Evolutionary conservation across 2,888 invertebrate species (phyloP), one percentile per base, ranked within the genome.

Genomic region (Drosophila histrio): DNA sequence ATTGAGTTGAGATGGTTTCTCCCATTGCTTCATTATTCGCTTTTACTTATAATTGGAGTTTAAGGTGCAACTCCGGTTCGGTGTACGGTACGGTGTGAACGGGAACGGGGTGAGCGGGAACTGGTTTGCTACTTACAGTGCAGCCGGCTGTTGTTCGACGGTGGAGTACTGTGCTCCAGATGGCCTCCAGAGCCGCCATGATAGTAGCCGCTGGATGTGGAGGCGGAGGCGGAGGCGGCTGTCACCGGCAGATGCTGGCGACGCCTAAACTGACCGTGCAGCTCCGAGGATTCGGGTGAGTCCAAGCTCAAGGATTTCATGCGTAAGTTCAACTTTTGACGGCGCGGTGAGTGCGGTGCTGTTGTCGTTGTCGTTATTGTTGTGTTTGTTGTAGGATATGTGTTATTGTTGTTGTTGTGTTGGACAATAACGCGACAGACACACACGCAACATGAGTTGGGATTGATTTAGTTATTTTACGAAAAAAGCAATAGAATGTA

Each of bases 271-370:
- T 95, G 95, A 34, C 94, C 95, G 90, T 95, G 95, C 89, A 94
- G 92, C 91, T 97, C 97, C 68, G 96, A 95, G 87, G 97, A 97
- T 92, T 98, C 98, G 72, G 98, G 98, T 28, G 98, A 98, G 92
- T 98, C 98, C 94, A 98, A 93, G 71, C 98, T 98, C 89, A 98
- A 95, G 92, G 98, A 98, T 94, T 99, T 98, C 98, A 98, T 98
- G 92, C 98, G 95, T 92, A 98, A 95, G 93, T 98, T 98, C 93
- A 98, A 94, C 93, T 98, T 97, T 94, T 98, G 97, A 72, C 97
- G 95, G 91, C 98, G 95, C 90, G 98, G 98, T 92, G 98, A 98
- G 93, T 98, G 98, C 87, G 97, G 98, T 91, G 97, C 97, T 97
- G 95, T 92, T 72, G 44, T 73, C 50, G 52, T 53, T 62, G 41